A percentile compares a stretch with the other conserved stretches of the same genome.
phyloP scores from a whole-genome alignment of 2,888 invertebrate species.

The Epsilonema sp. region DNA sequence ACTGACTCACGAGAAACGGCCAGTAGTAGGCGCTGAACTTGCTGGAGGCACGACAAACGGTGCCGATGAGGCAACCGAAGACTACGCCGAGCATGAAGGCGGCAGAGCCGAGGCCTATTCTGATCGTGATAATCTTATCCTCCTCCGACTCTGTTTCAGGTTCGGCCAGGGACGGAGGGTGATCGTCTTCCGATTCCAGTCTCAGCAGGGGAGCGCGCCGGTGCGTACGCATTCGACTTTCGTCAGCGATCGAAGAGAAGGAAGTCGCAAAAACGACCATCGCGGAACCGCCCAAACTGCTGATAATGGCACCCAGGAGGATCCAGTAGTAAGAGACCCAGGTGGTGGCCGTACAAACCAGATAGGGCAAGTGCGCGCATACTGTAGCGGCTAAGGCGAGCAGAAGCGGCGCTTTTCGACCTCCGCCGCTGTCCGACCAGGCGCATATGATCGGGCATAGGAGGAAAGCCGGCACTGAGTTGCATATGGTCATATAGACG shows the following conservation, averaged over 20 bases:
- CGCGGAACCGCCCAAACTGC: neutral
- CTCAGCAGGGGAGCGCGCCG: too few relatives aligned
- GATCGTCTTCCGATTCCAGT: too few relatives aligned
- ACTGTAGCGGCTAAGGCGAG: neutral
- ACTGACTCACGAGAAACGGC: too few relatives aligned
- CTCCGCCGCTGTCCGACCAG: neutral
- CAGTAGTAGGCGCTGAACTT: too few relatives aligned
- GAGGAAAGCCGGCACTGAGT: neutral
- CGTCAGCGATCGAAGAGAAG: neutral
- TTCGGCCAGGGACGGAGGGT: too few relatives aligned
- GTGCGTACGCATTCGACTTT: too few relatives aligned
- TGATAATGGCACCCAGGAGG: neutral
- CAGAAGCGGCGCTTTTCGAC: neutral
- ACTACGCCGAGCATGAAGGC: neutral
- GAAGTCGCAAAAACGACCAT: neutral
- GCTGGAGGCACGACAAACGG: too few relatives aligned
- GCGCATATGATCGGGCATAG: neutral
- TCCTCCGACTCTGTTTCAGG: too few relatives aligned
- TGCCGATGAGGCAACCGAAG: too few relatives aligned
- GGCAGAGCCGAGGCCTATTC: neutral
- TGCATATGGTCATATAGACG: neutral
- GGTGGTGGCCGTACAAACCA: too few relatives aligned
- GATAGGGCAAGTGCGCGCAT: too few relatives aligned
- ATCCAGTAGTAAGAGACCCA: too few relatives aligned
- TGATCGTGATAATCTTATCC: neutral